Percentiles rank a stretch among this genome's conserved stretches.
Evolutionary conservation across 2,797 vertebrate genomes (phyloP).

Genomic region (Centroberyx gerrardi): DNA sequence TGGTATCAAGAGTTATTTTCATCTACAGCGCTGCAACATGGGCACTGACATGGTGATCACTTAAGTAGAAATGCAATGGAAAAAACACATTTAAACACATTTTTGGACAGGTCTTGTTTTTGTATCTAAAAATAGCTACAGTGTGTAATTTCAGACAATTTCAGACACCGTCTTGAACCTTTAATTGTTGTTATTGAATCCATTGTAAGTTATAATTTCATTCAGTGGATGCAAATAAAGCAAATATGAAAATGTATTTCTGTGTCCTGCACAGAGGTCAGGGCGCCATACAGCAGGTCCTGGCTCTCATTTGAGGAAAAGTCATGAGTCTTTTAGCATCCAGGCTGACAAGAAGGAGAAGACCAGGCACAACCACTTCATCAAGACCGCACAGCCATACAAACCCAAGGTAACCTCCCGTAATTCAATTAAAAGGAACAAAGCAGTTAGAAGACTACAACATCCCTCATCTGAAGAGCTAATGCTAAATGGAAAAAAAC

Average conservation of each 20-base stretch:
- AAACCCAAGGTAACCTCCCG: conserved; percentile 93
- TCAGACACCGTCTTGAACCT: background rate
- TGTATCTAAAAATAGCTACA: no score
- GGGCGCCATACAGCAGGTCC: conserved; percentile 90
- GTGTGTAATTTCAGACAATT: no score
- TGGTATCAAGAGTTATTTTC: no score
- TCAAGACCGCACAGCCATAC: conserved; percentile 99
- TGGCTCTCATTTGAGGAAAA: conserved; percentile 93
- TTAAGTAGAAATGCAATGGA: no score
- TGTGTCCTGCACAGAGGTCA: conserved; percentile 86
- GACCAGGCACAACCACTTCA: conserved; percentile 98
- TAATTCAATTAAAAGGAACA: background rate
- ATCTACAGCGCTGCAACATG: no score
- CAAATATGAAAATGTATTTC: conserved; percentile 2
- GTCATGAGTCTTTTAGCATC: conserved; percentile 94
- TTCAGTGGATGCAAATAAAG: background rate
- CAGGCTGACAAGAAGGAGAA: conserved; percentile 99
- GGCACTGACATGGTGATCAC: no score
- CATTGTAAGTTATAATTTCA: background rate
- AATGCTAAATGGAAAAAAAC: background rate
- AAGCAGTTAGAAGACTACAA: background rate
- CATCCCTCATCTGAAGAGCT: background rate
- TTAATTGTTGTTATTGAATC: background rate
- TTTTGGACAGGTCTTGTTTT: no score
- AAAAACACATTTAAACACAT: no score